Evolutionary conservation across 37 sponge, comb jelly and placozoan genomes (phyloP), one percentile per base, ranked within the genome.

Genomic region (Tethya wilhelma): DNA sequence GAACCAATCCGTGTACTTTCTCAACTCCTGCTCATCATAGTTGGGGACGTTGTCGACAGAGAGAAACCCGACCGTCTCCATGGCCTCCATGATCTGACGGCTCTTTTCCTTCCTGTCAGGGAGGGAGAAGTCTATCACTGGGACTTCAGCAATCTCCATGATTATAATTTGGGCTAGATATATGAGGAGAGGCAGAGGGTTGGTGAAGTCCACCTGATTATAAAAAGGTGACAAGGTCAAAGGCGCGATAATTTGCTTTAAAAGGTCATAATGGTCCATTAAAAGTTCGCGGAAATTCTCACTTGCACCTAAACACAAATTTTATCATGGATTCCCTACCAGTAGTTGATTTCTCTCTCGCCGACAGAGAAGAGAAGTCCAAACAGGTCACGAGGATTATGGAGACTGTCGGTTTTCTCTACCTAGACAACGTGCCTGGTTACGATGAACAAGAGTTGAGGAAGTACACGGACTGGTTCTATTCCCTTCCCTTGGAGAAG

Each of bases 391-490:
- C 55, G 29, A 28, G 74, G 43, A 69, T 44, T 0, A 74, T 87
- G 75, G 81, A 79, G 56, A 74, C 65, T 32, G 69, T 80, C 1
- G 87, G 87, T 17, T 87, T 87, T 44, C 46, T 87, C 1, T 87
- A 87, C 29, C 87, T 87, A 2, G 87, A 87, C 66, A 87, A 87
- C 46, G 81, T 87, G 41, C 74, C 80, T 32, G 86, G 86, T 0
- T 86, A 44, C 38, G 30, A 65, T 36, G 33, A 62, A 19, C 73
- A 78, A 44, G 62, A 19, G 6, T 8, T 59, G 11, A 6, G 25
- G 20, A 29, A 30, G 62, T 59, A 30, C 28, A 5, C 25, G 28
- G 62, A 59, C 20, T 59, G 23, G 5, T 59, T 59, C 25, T 59
- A 23, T 30, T 29, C 6, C 28, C 20, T 59, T 6, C 62, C 62